These are phyloP conservation scores for Spodoptera litura DNA, from an alignment of 1,140 invertebrate genomes.

Conservation along the genomic window DNA sequence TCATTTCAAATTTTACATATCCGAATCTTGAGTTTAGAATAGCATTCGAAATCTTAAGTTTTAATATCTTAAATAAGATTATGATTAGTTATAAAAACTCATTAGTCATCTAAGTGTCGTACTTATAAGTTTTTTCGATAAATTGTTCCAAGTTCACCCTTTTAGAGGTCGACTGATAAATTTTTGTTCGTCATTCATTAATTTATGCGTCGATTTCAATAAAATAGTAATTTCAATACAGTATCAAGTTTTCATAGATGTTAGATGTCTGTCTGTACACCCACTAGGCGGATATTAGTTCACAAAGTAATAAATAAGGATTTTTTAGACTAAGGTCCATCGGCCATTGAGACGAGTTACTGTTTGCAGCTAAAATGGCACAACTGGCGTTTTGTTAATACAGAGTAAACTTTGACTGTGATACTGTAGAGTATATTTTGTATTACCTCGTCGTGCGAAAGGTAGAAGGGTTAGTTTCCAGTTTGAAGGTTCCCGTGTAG, in stretches of 20 bases:
- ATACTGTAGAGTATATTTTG: no score
- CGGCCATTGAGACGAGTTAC: background rate
- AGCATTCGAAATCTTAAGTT: background rate
- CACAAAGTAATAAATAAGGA: slow-evolving; percentile 15
- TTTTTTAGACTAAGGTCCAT: slow-evolving; percentile 18
- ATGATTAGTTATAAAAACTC: slow-evolving; percentile 27
- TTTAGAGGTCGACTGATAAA: slow-evolving; percentile 29
- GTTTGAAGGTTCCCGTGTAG: background rate
- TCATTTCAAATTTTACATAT: background rate
- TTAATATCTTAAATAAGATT: slow-evolving; percentile 20
- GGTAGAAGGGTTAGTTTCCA: no score
- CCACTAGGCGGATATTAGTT: slow-evolving; percentile 14
- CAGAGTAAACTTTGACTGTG: no score
- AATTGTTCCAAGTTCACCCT: slow-evolving; percentile 10
- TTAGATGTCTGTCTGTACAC: slow-evolving; percentile 6
- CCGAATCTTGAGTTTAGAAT: background rate
- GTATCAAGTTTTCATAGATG: slow-evolving; percentile 8
- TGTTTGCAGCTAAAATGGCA: slow-evolving; percentile 10
- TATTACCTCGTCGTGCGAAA: no score
- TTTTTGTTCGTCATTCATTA: background rate
- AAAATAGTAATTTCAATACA: slow-evolving; percentile 7
- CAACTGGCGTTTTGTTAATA: no score
- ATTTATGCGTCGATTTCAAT: slow-evolving; percentile 25
- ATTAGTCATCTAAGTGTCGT: slow-evolving; percentile 41
- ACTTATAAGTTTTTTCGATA: slow-evolving; percentile 19